These are phyloP conservation scores for Cataglyphis altisquamis DNA, from an alignment of 2,888 invertebrate species.

Conservation along the genomic window DNA sequence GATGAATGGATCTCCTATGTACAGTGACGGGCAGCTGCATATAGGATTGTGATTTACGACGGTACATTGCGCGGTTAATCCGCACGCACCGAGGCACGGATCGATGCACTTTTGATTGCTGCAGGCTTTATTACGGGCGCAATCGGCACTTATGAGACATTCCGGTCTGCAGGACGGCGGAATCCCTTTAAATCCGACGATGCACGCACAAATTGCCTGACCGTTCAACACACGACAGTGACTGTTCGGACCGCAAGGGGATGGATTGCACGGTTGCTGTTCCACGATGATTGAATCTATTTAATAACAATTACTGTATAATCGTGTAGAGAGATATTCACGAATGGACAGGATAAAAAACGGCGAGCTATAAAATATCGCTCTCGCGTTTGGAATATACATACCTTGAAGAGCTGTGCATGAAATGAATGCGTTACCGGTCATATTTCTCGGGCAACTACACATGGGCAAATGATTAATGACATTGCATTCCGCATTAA, in stretches of 20 bases:
- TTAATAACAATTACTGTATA: conserved; percentile 77
- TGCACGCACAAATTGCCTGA: conserved; percentile 91
- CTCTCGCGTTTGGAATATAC: conserved; percentile 70
- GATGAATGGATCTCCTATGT: conserved; percentile 93
- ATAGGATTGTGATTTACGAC: conserved; percentile 95
- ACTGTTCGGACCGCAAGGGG: conserved; percentile 93
- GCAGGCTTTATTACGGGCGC: conserved; percentile 91
- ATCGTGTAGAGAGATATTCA: not conserved
- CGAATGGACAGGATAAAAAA: not conserved
- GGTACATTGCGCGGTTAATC: conserved; percentile 92
- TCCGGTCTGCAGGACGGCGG: conserved; percentile 93
- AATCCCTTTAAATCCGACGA: conserved; percentile 91
- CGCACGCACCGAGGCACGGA: conserved; percentile 94
- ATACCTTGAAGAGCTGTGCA: conserved; percentile 88
- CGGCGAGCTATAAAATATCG: not conserved
- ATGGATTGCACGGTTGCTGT: conserved; percentile 89
- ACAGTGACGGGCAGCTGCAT: conserved; percentile 92
- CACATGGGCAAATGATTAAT: conserved; percentile 89
- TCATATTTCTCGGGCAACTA: conserved; percentile 89
- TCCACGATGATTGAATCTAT: conserved; percentile 87
- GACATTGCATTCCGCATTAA: conserved; percentile 91
- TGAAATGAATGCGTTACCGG: conserved; percentile 91
- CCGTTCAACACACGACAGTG: conserved; percentile 88
- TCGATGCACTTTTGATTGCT: conserved; percentile 93
- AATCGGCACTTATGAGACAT: conserved; percentile 94